Conservation (phyloP, 2,797 vertebrate genomes). For the Onychomys torridus region DNA sequence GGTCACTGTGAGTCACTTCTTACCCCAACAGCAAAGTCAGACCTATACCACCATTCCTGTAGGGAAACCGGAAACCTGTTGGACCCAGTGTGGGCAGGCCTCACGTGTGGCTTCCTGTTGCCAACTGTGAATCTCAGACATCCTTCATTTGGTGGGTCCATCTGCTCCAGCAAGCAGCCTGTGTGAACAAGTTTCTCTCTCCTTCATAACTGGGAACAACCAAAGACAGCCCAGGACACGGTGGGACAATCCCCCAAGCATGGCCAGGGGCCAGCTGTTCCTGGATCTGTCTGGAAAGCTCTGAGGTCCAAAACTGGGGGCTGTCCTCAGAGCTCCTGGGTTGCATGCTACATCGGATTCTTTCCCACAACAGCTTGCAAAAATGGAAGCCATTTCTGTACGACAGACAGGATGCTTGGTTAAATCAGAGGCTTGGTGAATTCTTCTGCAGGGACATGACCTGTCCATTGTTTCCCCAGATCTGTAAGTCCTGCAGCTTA, state of each 20-base stretch:
- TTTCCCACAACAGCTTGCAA: neutral
- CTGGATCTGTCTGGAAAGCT: neutral
- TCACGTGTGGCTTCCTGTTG: neutral
- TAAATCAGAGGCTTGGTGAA: neutral
- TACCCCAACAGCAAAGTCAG: neutral
- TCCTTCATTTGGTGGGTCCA: neutral
- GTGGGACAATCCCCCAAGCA: neutral
- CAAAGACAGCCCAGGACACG: neutral
- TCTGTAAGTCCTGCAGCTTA: neutral
- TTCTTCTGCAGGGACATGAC: too few relatives aligned
- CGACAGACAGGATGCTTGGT: neutral
- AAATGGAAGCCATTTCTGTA: neutral
- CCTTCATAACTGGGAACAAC: neutral
- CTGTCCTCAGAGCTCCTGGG: neutral
- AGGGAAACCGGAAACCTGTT: neutral
- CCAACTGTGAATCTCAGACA: neutral
- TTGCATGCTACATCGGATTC: neutral
- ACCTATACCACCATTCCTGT: neutral
- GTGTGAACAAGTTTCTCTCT: neutral
- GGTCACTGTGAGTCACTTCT: neutral
- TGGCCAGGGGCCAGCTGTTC: neutral
- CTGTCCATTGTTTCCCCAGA: neutral
- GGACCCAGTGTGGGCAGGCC: too few relatives aligned
- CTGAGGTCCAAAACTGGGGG: neutral
- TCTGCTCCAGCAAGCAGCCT: neutral